Base-by-base conservation (phyloP, 2,797 vertebrate species). In the Platyrinchus mystaceus region DNA sequence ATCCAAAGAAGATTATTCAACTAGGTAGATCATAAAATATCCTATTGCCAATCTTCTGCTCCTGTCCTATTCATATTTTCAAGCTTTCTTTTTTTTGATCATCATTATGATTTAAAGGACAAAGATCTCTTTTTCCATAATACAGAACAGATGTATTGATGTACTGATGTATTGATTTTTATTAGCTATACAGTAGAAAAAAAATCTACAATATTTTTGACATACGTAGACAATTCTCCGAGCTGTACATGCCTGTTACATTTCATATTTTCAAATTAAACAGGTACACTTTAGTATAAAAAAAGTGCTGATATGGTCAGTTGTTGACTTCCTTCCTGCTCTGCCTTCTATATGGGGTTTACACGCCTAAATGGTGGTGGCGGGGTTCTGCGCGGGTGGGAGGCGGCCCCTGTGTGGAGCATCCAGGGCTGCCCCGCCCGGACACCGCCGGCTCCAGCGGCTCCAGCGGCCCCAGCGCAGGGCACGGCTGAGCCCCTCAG, bases 341-440 rank as follows among this genome's bases (percentile, higher is more conserved):
- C 17, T 37, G 10, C 21, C 15, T 63, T 32, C 37, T 18, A 0
- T 26, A 32, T 2, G 3, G 11, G 5, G 2, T 49, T 49, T 37
- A 27, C 0, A 0, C 11, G 36, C 17, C 14, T 39, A 7, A 8
- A 3, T 5, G 4, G 2, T 7, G 10, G 5, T 17, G 17, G 15
- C 7, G 27, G 8, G 14, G 2, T 15, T 1, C 11, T 68, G 30
- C 15, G 16, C 8, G 16, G 49, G 49, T 17, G 49, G 18, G 9
- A 17, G 27, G 49, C 18, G 19, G 12, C 12, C 53, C 32, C 32
- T 9, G 7, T 14, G 53, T n/a, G 53, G 52, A 6, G 52, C 52
- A 4, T 4, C 30, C 52, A 4, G 44, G 44, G 12, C 36, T 37
- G 36, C 26, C 36, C 16, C 5, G 15, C 5, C 23, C 14, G 4